Conservation (phyloP, 2,113 vertebrate genomes). For the Zeus faber region DNA sequence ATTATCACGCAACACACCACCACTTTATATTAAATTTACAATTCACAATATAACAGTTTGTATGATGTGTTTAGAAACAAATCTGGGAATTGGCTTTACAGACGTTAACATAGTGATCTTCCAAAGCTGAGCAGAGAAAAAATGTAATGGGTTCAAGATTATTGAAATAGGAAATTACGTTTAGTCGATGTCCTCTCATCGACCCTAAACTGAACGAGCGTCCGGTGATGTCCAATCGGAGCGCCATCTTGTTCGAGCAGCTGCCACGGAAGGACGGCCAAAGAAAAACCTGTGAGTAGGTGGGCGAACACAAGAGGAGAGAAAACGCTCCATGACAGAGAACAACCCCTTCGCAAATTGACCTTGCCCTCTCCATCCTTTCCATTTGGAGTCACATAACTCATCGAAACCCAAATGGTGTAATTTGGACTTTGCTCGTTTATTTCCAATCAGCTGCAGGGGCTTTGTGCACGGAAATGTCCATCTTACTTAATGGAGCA, state of each 20-base stretch:
- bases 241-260: conserved; percentile 41
- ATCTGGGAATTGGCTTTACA: too few species aligned
- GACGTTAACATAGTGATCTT: too few species aligned
- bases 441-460: neutral
- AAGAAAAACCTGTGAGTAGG: conserved; percentile 26
- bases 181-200: conserved; percentile 33
- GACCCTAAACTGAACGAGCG: conserved; percentile 38
- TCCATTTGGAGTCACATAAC: neutral
- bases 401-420: neutral
- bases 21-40: too few species aligned
- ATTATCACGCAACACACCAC: too few species aligned
- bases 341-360: too few species aligned
- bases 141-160: too few species aligned
- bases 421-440: neutral
- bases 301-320: conserved; percentile 36
- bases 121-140: too few species aligned
- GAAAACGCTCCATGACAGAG: conserved; percentile 20
- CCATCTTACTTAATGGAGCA: neutral
- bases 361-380: too few species aligned
- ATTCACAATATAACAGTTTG: too few species aligned
- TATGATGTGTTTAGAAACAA: too few species aligned
- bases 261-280: conserved; percentile 16
- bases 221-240: conserved; percentile 18
- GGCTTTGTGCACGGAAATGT: neutral
- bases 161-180: conserved; percentile 13